A percentile compares a stretch with the other conserved stretches of the same genome.
phyloP scores from a whole-genome alignment of 2,888 invertebrate genomes.

The Portevinia maculata region DNA sequence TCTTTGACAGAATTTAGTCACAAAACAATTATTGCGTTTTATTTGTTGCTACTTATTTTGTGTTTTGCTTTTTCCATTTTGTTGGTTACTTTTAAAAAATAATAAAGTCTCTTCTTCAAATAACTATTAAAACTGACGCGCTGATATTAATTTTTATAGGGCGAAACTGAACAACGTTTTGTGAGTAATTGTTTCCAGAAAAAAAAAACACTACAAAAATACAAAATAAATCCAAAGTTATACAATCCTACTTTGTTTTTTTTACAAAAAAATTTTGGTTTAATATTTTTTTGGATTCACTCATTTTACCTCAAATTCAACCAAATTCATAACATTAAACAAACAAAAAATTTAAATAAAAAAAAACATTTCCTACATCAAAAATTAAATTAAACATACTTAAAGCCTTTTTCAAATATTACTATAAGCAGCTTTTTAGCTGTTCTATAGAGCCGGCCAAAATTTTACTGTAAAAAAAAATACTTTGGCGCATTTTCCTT shows the following conservation, averaged over 20 bases:
- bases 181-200: slow-evolving; percentile 83
- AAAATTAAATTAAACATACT: slow-evolving; percentile 33
- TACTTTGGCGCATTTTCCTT: slow-evolving; percentile 55
- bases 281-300: slow-evolving; percentile 65
- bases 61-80: slow-evolving; percentile 70
- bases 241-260: slow-evolving; percentile 75
- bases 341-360: slow-evolving; percentile 33
- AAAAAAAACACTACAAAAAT: slow-evolving; percentile 73
- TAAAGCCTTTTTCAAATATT: slow-evolving; percentile 31
- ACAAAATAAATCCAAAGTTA: slow-evolving; percentile 77
- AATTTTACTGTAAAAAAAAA: slow-evolving; percentile 51
- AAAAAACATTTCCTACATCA: slow-evolving; percentile 35
- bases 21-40: slow-evolving; percentile 26
- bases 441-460: slow-evolving; percentile 44
- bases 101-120: slow-evolving; percentile 66
- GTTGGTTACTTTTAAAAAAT: slow-evolving; percentile 71
- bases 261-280: slow-evolving; percentile 69
- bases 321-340: slow-evolving; percentile 58
- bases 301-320: slow-evolving; percentile 57
- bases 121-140: slow-evolving; percentile 79
- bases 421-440: slow-evolving; percentile 47
- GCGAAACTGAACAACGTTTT: slow-evolving; percentile 83
- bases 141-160: slow-evolving; percentile 83
- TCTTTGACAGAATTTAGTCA: slow-evolving; percentile 54
- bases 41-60: slow-evolving; percentile 49